Evolutionary conservation across 2,797 vertebrate species (phyloP).

Genomic region (Periophthalmus magnuspinnatus): DNA sequence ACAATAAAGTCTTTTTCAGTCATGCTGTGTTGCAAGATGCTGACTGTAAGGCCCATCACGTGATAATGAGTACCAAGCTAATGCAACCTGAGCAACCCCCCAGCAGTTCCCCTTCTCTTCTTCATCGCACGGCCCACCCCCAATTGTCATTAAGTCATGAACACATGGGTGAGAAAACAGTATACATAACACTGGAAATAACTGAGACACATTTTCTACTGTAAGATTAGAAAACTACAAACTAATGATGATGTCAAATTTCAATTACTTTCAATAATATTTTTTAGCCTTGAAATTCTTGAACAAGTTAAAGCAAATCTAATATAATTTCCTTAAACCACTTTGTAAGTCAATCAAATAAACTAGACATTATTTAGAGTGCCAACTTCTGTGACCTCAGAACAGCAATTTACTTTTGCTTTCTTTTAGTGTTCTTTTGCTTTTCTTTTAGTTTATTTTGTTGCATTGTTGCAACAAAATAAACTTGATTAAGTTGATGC

Average conservation of each 20-base stretch:
- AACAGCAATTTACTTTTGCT: background rate
- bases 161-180: background rate
- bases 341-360: too few relatives aligned
- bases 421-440: background rate
- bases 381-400: too few relatives aligned
- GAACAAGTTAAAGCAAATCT: too few relatives aligned
- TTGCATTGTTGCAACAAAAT: background rate
- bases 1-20: constrained; percentile 42
- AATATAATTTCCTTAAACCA: too few relatives aligned
- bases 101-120: constrained; percentile 73
- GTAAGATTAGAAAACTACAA: background rate
- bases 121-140: background rate
- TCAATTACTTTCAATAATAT: too few relatives aligned
- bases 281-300: too few relatives aligned
- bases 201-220: background rate
- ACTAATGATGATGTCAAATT: background rate
- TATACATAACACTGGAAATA: background rate
- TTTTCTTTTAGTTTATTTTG: too few relatives aligned
- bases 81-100: constrained; percentile 80
- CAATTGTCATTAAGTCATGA: constrained; percentile 27
- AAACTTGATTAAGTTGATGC: background rate
- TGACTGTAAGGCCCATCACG: constrained; percentile 73
- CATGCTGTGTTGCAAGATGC: constrained; percentile 73
- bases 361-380: background rate
- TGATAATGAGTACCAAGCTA: constrained; percentile 70